phyloP scores from a whole-genome alignment of 2,888 invertebrate genomes.

The Nomada flava region DNA sequence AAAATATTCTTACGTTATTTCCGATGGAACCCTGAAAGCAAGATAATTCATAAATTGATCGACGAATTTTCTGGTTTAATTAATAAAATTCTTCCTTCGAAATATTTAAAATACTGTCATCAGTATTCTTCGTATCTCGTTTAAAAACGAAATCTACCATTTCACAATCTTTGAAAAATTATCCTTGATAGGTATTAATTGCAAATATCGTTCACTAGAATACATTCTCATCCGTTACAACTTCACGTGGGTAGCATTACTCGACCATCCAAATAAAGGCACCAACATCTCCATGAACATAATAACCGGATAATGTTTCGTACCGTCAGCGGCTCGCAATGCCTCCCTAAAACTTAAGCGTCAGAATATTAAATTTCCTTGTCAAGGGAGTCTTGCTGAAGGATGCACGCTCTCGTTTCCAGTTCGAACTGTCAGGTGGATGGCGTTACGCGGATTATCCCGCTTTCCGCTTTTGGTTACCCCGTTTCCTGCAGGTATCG shows the following conservation, averaged over 20 bases:
- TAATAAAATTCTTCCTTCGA: too few relatives aligned
- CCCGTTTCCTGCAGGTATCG: slow-evolving; percentile 23
- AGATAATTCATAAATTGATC: too few relatives aligned
- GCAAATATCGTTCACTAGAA: too few relatives aligned
- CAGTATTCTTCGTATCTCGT: too few relatives aligned
- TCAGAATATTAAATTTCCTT: slow-evolving; percentile 14
- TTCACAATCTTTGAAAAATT: too few relatives aligned
- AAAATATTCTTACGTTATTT: too few relatives aligned
- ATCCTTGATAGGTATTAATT: too few relatives aligned
- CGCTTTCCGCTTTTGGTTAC: slow-evolving; percentile 19
- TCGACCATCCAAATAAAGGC: background rate
- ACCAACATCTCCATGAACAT: background rate
- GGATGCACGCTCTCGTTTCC: background rate
- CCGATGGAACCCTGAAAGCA: too few relatives aligned
- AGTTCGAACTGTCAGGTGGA: slow-evolving; percentile 28
- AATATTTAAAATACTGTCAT: too few relatives aligned
- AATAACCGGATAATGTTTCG: background rate
- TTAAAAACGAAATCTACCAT: too few relatives aligned
- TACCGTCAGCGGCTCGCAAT: background rate
- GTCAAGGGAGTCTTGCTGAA: background rate
- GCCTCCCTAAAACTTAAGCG: background rate
- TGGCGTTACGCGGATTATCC: slow-evolving; percentile 23
- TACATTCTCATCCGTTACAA: too few relatives aligned
- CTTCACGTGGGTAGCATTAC: background rate
- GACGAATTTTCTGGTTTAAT: too few relatives aligned